phyloP scores from a whole-genome alignment of 2,113 vertebrate species.

The Podarcis raffonei region DNA sequence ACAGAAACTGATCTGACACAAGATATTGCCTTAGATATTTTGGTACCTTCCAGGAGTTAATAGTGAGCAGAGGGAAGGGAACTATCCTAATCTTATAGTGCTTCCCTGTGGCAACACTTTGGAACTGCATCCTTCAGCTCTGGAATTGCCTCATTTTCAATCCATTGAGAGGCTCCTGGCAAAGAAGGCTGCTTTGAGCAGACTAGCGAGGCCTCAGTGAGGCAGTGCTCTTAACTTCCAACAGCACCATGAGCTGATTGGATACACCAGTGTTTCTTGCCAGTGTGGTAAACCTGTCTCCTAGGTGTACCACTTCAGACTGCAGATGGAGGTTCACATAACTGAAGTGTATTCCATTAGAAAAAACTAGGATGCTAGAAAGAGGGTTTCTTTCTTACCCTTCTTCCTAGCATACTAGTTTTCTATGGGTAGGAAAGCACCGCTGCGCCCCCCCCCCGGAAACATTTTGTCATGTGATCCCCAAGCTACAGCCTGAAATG shows the following conservation, averaged over 20 bases:
- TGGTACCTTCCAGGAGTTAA: not conserved
- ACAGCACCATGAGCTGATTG: not conserved
- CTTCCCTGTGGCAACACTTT: conserved; percentile 77
- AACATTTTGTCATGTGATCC: not conserved
- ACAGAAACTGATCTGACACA: conserved; percentile 12
- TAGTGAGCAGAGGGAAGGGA: not conserved
- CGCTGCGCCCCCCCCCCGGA: no score
- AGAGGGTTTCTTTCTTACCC: not conserved
- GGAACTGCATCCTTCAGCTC: conserved; percentile 64
- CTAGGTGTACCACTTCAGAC: not conserved
- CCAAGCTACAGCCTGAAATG: not conserved
- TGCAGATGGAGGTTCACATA: no score
- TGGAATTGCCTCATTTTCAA: not conserved
- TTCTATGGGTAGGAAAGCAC: not conserved
- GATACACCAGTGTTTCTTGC: not conserved
- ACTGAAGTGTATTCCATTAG: not conserved
- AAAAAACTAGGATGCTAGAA: not conserved
- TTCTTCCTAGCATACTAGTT: not conserved
- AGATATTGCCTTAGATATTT: conserved; percentile 26
- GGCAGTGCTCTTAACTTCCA: not conserved
- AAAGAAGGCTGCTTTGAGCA: not conserved
- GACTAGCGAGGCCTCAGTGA: not conserved
- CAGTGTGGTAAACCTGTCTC: not conserved
- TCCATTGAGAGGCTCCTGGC: not conserved
- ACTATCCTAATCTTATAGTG: conserved; percentile 80